Conservation (phyloP, 2,888 invertebrate species). For the Baronia brevicornis region DNA sequence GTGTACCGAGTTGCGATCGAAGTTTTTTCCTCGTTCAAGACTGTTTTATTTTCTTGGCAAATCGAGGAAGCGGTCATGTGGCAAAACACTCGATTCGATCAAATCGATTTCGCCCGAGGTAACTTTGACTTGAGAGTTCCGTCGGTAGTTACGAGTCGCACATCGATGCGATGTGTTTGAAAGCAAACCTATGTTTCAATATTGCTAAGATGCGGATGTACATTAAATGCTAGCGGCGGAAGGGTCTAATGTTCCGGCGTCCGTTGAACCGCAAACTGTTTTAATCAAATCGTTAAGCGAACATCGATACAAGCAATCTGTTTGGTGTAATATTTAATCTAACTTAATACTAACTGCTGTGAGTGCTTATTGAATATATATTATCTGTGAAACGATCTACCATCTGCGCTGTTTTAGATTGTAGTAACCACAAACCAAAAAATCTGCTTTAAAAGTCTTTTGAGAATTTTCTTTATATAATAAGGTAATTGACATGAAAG, state of each 20-base stretch:
- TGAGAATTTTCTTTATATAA: no score
- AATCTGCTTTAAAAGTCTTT: no score
- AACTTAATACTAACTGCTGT: no score
- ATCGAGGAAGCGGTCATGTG: conserved; percentile 72
- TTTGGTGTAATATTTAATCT: no score
- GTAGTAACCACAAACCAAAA: no score
- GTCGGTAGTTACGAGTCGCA: conserved; percentile 30
- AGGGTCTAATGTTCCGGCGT: conserved; percentile 33
- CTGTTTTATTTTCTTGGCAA: conserved; percentile 69
- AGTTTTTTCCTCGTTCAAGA: conserved; percentile 52
- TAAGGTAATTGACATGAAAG: no score
- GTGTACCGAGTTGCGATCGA: conserved; percentile 53
- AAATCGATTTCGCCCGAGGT: conserved; percentile 67
- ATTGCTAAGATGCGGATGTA: conserved; percentile 50
- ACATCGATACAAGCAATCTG: no score
- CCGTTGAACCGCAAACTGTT: conserved; percentile 10
- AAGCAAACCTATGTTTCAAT: conserved; percentile 67
- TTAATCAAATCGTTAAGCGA: no score
- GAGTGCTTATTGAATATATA: no score
- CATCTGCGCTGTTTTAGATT: no score
- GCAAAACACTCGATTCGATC: conserved; percentile 72
- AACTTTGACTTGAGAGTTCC: conserved; percentile 66
- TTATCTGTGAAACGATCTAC: no score
- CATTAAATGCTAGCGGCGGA: conserved; percentile 44
- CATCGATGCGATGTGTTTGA: conserved; percentile 54